Percentiles rank a stretch among this genome's conserved stretches.
phyloP scores from a whole-genome alignment of 2,888 invertebrate species.

The Hydrotaea cyrtoneurina region DNA sequence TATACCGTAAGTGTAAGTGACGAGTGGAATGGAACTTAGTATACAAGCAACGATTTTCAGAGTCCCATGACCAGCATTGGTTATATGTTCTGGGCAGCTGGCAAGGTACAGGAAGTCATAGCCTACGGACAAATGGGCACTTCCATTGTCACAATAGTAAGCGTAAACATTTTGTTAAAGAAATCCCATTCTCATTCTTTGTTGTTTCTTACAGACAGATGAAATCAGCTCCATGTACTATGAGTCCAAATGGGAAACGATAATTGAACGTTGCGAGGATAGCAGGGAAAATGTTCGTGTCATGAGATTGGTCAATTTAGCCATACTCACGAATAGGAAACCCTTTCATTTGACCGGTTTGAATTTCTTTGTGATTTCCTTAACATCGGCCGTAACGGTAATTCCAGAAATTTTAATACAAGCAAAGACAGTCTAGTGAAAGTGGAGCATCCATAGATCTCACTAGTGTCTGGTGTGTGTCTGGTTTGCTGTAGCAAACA shows the following conservation, averaged over 20 bases:
- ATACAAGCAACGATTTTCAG: too few species aligned
- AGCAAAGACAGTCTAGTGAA: too few species aligned
- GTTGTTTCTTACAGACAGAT: slow-evolving; percentile 72
- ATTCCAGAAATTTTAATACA: too few species aligned
- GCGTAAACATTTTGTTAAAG: slow-evolving; percentile 48
- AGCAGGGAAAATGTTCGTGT: slow-evolving; percentile 70
- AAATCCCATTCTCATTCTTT: slow-evolving; percentile 71
- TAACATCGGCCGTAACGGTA: slow-evolving; percentile 67
- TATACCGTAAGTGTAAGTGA: slow-evolving; percentile 72
- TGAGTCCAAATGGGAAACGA: slow-evolving; percentile 72
- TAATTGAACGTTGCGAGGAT: slow-evolving; percentile 71
- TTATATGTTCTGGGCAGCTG: slow-evolving; percentile 72
- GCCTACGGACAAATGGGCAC: slow-evolving; percentile 73
- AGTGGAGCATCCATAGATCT: too few species aligned
- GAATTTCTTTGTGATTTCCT: slow-evolving; percentile 74
- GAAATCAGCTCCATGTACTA: slow-evolving; percentile 74
- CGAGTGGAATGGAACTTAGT: too few species aligned
- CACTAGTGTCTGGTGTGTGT: too few species aligned
- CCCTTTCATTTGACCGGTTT: slow-evolving; percentile 73
- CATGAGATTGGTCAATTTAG: slow-evolving; percentile 72
- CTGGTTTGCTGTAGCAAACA: too few species aligned
- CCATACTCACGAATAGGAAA: slow-evolving; percentile 72
- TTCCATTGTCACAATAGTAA: slow-evolving; percentile 71
- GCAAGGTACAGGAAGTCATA: slow-evolving; percentile 72
- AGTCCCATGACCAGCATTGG: slow-evolving; percentile 71